phyloP scores from a whole-genome alignment of 2,888 invertebrate species.

The Andrena hattorfiana region DNA sequence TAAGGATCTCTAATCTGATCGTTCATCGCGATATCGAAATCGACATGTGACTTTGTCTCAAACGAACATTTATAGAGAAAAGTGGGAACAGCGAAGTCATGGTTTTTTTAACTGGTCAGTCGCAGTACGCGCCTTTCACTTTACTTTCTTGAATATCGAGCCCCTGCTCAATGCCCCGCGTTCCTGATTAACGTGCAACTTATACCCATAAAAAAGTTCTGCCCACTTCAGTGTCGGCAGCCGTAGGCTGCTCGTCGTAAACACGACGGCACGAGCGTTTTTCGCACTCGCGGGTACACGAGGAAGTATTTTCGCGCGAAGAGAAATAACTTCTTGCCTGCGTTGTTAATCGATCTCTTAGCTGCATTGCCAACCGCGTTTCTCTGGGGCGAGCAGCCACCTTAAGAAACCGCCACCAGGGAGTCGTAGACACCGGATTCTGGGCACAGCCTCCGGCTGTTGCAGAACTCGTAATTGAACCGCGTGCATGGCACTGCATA shows the following conservation, averaged over 20 bases:
- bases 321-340: constrained; percentile 2
- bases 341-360: constrained; percentile 21
- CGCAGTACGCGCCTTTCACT: constrained; percentile 29
- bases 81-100: constrained; percentile 1
- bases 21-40: not conserved
- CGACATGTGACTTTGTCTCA: constrained; percentile 12
- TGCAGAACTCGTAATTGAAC: constrained; percentile 49
- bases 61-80: not conserved
- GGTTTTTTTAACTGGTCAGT: not conserved
- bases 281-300: not conserved
- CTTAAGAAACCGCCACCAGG: constrained; percentile 32
- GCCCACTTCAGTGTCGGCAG: not conserved
- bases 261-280: not conserved
- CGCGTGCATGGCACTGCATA: constrained; percentile 39
- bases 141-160: constrained; percentile 19
- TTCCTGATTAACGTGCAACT: not conserved
- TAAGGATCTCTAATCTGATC: not conserved
- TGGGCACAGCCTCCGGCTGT: constrained; percentile 26
- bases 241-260: not conserved
- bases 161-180: not conserved
- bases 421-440: constrained; percentile 11
- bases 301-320: constrained; percentile 1
- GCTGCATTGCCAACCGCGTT: constrained; percentile 30
- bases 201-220: not conserved
- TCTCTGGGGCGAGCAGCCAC: not conserved